Evolutionary conservation across 2,888 invertebrate species (phyloP).

Genomic region (Hirtodrosophila confusa): DNA sequence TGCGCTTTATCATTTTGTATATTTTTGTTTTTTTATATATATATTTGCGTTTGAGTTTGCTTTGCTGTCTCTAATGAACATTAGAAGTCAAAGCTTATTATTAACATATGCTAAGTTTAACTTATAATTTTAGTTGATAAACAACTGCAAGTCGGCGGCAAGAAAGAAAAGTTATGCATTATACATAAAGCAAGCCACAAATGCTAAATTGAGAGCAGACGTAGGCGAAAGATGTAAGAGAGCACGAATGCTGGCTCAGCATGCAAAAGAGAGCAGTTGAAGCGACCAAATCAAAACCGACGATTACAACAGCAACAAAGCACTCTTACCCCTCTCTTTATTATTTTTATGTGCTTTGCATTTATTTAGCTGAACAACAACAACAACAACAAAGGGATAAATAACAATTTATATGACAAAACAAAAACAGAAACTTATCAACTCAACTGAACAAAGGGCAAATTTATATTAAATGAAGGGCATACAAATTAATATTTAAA

Average conservation of each 20-base stretch:
- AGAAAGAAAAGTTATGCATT: constrained; percentile 46
- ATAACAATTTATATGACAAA: constrained; percentile 22
- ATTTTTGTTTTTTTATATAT: constrained; percentile 59
- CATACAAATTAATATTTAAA: constrained; percentile 53
- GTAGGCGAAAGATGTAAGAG: constrained; percentile 16
- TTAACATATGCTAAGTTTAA: constrained; percentile 66
- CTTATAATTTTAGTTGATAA: constrained; percentile 68
- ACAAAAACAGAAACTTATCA: constrained; percentile 31
- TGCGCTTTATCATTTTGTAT: constrained; percentile 65
- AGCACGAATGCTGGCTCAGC: neutral
- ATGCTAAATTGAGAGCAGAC: constrained; percentile 7
- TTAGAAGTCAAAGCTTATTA: constrained; percentile 53
- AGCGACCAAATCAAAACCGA: neutral
- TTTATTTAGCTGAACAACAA: constrained; percentile 40
- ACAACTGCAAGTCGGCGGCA: constrained; percentile 56
- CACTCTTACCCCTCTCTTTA: constrained; percentile 3
- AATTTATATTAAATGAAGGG: constrained; percentile 66
- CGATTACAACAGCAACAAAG: neutral
- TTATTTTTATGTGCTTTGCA: constrained; percentile 34
- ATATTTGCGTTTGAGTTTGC: constrained; percentile 32
- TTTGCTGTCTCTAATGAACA: constrained; percentile 33
- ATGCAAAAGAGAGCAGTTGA: neutral
- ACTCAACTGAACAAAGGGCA: constrained; percentile 61
- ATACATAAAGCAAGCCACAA: constrained; percentile 26
- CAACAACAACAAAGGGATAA: constrained; percentile 14